Evolutionary conservation across 2,113 vertebrate genomes (phyloP).

Genomic region (Colaptes auratus): DNA sequence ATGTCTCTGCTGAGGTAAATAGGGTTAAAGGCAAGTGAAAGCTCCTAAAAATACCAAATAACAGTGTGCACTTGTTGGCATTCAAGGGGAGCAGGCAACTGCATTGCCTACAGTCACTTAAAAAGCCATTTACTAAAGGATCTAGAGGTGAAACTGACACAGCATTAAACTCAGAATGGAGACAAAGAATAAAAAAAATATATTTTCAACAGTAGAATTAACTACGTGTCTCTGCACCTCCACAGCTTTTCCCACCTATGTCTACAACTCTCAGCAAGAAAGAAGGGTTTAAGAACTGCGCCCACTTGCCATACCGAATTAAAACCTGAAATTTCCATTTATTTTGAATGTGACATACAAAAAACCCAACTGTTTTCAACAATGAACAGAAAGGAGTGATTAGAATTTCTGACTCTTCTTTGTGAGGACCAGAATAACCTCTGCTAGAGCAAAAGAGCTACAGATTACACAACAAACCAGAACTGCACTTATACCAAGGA

Average conservation of each 20-base stretch:
- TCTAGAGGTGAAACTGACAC: neutral
- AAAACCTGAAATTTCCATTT: neutral
- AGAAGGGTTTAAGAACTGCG: neutral
- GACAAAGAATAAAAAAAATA: neutral
- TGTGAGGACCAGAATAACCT: neutral
- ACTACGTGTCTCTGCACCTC: neutral
- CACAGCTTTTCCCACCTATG: neutral
- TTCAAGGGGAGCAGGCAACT: neutral
- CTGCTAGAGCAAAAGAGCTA: neutral
- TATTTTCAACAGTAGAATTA: neutral
- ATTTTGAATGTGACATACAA: neutral
- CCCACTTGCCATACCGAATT: neutral
- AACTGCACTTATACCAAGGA: neutral
- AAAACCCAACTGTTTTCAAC: neutral
- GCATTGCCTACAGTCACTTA: neutral
- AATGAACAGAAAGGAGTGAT: neutral
- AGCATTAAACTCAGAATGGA: neutral
- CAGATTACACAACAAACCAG: neutral
- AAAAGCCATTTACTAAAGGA: neutral
- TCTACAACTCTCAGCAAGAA: neutral
- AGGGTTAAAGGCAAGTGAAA: neutral
- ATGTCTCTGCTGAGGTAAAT: neutral
- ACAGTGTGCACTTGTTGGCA: neutral
- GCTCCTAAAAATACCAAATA: neutral
- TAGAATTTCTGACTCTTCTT: neutral